These are phyloP conservation scores for Mactra quadrangularis DNA, from an alignment of 1,140 invertebrate genomes.

Conservation along the genomic window DNA sequence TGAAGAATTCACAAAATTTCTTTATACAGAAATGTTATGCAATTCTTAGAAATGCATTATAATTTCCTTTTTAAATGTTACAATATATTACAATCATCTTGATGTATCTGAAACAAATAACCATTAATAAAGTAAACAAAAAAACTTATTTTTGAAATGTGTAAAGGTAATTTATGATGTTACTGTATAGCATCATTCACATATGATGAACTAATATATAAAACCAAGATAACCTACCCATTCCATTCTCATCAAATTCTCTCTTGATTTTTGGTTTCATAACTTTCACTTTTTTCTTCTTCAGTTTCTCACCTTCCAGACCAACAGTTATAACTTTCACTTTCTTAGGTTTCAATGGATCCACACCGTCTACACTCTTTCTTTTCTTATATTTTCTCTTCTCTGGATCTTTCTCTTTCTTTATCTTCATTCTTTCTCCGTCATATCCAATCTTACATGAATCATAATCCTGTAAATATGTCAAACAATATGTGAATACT, in stretches of 20 bases:
- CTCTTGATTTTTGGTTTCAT: slow-evolving; percentile 82
- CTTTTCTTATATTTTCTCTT: slow-evolving; percentile 77
- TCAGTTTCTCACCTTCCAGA: slow-evolving; percentile 75
- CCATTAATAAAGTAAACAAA: too few species aligned
- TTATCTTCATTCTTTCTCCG: slow-evolving; percentile 71
- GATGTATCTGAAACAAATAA: too few species aligned
- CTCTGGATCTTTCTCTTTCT: slow-evolving; percentile 74
- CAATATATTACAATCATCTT: too few species aligned
- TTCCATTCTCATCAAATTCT: slow-evolving; percentile 70
- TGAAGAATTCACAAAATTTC: too few species aligned
- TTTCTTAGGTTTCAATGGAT: slow-evolving; percentile 68
- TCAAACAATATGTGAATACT: too few species aligned
- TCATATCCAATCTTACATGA: slow-evolving; percentile 58
- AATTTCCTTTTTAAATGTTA: too few species aligned
- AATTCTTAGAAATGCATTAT: too few species aligned
- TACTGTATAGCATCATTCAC: too few species aligned
- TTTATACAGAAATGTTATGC: too few species aligned
- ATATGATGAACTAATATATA: too few species aligned
- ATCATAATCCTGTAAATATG: slow-evolving; percentile 31
- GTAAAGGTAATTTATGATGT: too few species aligned
- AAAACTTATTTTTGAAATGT: too few species aligned
- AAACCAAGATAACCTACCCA: slow-evolving; percentile 60
- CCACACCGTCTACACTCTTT: slow-evolving; percentile 68
- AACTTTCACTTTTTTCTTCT: slow-evolving; percentile 78
- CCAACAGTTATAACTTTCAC: slow-evolving; percentile 62